A percentile compares a stretch with the other conserved stretches of the same genome.
Evolutionary conservation across 2,797 vertebrate genomes (phyloP).

Genomic region (Thunnus albacares): DNA sequence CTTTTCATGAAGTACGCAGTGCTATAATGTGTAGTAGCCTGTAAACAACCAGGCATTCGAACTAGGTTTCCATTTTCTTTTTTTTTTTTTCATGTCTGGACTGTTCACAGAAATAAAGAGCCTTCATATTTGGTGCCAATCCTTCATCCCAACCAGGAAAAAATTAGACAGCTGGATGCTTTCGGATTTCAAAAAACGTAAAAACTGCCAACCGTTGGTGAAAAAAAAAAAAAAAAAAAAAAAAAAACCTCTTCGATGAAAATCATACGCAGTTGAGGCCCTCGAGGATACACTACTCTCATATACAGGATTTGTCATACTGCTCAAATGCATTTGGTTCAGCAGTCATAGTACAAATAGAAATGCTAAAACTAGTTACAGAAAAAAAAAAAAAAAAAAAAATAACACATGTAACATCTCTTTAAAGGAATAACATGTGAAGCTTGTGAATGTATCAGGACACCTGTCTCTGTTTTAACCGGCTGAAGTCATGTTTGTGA

Average conservation of each 20-base stretch:
- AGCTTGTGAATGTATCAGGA: constrained; percentile 72
- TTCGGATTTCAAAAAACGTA: constrained; percentile 57
- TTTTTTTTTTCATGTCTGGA: constrained; percentile 51
- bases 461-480: constrained; percentile 40
- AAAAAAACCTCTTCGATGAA: constrained; percentile 27
- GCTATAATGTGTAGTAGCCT: constrained; percentile 44
- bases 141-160: constrained; percentile 70
- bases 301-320: constrained; percentile 73
- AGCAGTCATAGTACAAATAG: constrained; percentile 78
- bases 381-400: constrained; percentile 47
- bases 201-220: constrained; percentile 68
- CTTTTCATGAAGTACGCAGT: constrained; percentile 56
- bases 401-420: constrained; percentile 73
- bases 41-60: constrained; percentile 44
- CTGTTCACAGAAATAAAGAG: constrained; percentile 68
- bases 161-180: constrained; percentile 55
- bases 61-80: constrained; percentile 15
- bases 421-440: constrained; percentile 75
- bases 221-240: background rate
- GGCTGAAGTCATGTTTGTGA: constrained; percentile 41
- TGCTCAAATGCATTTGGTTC: constrained; percentile 83
- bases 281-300: constrained; percentile 58
- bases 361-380: constrained; percentile 80
- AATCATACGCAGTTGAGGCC: constrained; percentile 43
- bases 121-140: constrained; percentile 78